Evolutionary conservation across 1,140 invertebrate species (phyloP), one percentile per base, ranked within the genome.

Genomic region (Antheraea pernyi): DNA sequence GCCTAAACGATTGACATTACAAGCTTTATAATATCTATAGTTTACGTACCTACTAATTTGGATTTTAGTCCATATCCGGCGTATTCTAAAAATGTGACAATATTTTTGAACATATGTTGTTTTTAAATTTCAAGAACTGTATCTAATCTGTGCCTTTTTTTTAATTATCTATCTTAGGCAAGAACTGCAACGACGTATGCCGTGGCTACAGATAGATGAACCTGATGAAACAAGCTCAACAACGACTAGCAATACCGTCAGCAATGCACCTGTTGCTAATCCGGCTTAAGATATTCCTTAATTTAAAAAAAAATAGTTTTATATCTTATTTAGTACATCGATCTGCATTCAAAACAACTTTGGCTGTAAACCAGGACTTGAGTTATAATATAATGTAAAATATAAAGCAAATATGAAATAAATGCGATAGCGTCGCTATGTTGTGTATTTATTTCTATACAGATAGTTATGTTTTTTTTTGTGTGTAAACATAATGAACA

Each of bases 201-300:
- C 92, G 13, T 93, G 91, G 92, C 82, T 93, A n/a, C 91, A 92
- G 75, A 93, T 93, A 67, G 80, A 91, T 65, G 92, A 93, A 70
- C 91, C 92, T 0, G 83, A 86, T 48, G 92, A 93, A 65, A 91
- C 82, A 3, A 78, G 75, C 0, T 93, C 92, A 0, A 88, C 85
- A 3, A 80, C 81, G 7, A 92, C 91, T 0, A 81, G 74, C 59
- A 86, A 85, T 39, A 87, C 88, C 0, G 84, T 81, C 0, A 84
- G 83, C 61, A 81, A 70, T 18, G 75, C 74, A 9, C 70, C 83
- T 13, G 70, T 89, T 7, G 73, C 86, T 0, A 82, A 88, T 1
- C 75, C 88, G 0, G 85, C 88, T 9, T 88, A 76, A 70, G 65
- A 72, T 19, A 18, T 61, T 0, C 16, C 6, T 30, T 10, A 30